A percentile compares a stretch with the other conserved stretches of the same genome.
Evolutionary conservation across 2,888 invertebrate species (phyloP).

Genomic region (Stenolophus ochropezus): DNA sequence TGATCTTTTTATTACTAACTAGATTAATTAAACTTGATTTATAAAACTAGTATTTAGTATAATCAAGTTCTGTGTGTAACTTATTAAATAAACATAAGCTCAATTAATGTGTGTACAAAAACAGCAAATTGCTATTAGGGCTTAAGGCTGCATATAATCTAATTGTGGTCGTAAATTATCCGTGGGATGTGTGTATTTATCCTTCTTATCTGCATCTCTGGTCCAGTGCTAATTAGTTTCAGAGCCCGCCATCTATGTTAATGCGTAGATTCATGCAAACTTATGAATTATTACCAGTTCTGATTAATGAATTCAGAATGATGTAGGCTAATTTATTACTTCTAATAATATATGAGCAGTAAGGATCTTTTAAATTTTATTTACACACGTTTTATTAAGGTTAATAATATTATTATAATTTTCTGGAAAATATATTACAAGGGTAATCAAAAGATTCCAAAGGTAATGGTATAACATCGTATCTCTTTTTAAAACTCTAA

Average conservation of each 20-base stretch:
- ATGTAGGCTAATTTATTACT: background rate
- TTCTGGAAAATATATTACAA: no score
- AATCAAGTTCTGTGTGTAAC: background rate
- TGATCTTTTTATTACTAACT: no score
- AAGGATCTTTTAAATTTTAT: no score
- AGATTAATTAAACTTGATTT: no score
- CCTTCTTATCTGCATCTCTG: background rate
- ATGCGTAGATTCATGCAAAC: background rate
- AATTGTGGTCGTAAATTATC: slow-evolving; percentile 22
- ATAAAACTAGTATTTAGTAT: background rate
- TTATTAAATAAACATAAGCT: background rate
- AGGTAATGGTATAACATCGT: no score
- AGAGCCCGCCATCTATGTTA: background rate
- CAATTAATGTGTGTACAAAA: background rate
- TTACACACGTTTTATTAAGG: no score
- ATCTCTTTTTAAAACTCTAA: no score
- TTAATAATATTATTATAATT: no score
- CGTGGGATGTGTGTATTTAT: slow-evolving; percentile 2
- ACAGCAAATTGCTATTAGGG: background rate
- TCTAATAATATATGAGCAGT: background rate
- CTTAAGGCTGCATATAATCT: slow-evolving; percentile 17
- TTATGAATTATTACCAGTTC: background rate
- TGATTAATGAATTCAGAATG: background rate
- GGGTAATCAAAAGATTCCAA: no score
- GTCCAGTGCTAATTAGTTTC: background rate